Evolutionary conservation across 1,140 invertebrate species (phyloP).

Genomic region (Macrocentrus cingulum): DNA sequence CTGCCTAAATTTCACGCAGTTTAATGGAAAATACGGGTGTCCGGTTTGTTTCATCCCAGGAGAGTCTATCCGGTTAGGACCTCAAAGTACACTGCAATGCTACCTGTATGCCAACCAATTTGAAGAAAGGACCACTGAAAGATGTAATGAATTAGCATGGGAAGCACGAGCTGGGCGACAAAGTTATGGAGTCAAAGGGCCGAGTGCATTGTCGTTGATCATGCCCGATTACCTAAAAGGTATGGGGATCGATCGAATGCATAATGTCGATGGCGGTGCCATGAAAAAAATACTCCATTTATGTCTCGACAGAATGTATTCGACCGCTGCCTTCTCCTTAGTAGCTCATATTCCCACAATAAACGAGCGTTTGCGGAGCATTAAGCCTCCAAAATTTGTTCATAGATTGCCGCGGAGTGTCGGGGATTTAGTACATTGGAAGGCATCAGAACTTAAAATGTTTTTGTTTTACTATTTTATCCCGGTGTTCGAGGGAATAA

Average conservation of each 20-base stretch:
- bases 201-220: slow-evolving; percentile 8
- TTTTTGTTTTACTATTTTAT: slow-evolving; percentile 30
- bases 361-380: slow-evolving; percentile 13
- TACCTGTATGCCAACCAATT: slow-evolving; percentile 13
- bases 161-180: not conserved
- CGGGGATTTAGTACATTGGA: slow-evolving; percentile 31
- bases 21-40: slow-evolving; percentile 4
- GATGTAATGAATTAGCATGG: not conserved
- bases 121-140: not conserved
- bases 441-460: slow-evolving; percentile 31
- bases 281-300: slow-evolving; percentile 20
- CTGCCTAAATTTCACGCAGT: not conserved
- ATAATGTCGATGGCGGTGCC: slow-evolving; percentile 22
- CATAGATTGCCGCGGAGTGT: slow-evolving; percentile 31
- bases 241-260: slow-evolving; percentile 29
- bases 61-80: slow-evolving; percentile 18
- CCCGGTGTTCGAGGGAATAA: slow-evolving; percentile 28
- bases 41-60: not conserved
- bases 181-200: slow-evolving; percentile 21
- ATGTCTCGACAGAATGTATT: slow-evolving; percentile 20
- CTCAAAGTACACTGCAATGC: not conserved
- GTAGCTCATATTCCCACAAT: slow-evolving; percentile 4
- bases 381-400: slow-evolving; percentile 33
- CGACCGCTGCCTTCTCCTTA: slow-evolving; percentile 18
- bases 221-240: slow-evolving; percentile 29